These are phyloP conservation scores for Columba janthina DNA, from an alignment of 2,113 vertebrate genomes.

Conservation along the genomic window DNA sequence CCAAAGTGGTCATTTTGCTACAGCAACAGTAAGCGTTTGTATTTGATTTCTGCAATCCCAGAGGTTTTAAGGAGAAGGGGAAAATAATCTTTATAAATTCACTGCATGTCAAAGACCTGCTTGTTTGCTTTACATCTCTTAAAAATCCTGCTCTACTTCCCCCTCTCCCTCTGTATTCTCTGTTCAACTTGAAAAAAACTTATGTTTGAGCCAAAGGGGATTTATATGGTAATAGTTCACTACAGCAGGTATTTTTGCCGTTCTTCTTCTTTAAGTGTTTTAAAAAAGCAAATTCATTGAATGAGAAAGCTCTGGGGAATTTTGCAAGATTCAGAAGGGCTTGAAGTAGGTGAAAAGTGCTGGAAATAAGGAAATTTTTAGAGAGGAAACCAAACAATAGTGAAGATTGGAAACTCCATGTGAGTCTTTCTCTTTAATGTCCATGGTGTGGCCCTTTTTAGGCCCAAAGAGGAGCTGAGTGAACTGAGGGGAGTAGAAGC, in stretches of 20 bases:
- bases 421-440: not conserved
- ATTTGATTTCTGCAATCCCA: not conserved
- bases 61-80: not conserved
- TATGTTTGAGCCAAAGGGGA: not conserved
- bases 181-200: not conserved
- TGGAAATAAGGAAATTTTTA: not conserved
- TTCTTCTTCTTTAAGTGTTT: not conserved
- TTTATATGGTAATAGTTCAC: conserved; percentile 1
- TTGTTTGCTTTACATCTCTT: conserved; percentile 7
- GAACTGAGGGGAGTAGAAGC: not conserved
- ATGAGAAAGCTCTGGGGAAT: not conserved
- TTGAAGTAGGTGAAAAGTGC: conserved; percentile 1
- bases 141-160: not conserved
- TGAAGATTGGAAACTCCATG: not conserved
- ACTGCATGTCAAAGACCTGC: not conserved
- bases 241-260: not conserved
- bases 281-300: not conserved
- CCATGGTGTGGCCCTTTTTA: not conserved
- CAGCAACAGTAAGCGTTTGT: not conserved
- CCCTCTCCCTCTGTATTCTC: not conserved
- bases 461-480: not conserved
- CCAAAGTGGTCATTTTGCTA: not conserved
- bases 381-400: not conserved
- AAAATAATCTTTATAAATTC: not conserved
- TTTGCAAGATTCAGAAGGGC: not conserved